Percentiles rank a stretch among this genome's conserved stretches.
phyloP scores from a whole-genome alignment of 2,888 invertebrate genomes.

The Acleris sparsana region DNA sequence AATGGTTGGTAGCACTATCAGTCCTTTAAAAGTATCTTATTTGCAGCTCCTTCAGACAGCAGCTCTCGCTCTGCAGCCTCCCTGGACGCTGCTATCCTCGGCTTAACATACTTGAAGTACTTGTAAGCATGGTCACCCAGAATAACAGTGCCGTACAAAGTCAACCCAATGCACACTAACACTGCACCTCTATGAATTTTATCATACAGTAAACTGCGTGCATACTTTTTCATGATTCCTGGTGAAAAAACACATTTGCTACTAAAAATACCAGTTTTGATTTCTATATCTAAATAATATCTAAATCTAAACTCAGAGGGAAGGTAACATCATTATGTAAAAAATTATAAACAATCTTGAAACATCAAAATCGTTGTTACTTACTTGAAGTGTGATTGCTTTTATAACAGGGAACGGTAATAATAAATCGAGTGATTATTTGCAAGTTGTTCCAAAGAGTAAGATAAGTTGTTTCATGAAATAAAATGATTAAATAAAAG shows the following conservation, averaged over 20 bases:
- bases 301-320: too few species aligned
- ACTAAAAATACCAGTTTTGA: too few species aligned
- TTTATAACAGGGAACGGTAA: too few species aligned
- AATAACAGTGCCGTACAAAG: slow-evolving; percentile 60
- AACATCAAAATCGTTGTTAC: too few species aligned
- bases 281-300: too few species aligned
- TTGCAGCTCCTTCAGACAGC: slow-evolving; percentile 76
- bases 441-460: not conserved
- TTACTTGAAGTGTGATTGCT: too few species aligned
- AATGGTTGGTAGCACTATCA: slow-evolving; percentile 32
- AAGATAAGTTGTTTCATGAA: not conserved
- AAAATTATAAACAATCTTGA: too few species aligned
- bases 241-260: slow-evolving; percentile 39
- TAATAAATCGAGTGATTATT: not conserved
- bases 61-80: slow-evolving; percentile 71
- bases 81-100: slow-evolving; percentile 65
- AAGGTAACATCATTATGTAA: too few species aligned
- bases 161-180: slow-evolving; percentile 71
- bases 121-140: slow-evolving; percentile 69
- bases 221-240: slow-evolving; percentile 72
- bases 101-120: slow-evolving; percentile 73
- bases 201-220: slow-evolving; percentile 69
- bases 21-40: slow-evolving; percentile 57
- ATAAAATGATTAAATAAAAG: slow-evolving; percentile 6
- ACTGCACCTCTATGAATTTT: slow-evolving; percentile 78